Evolutionary conservation across 2,113 vertebrate genomes (phyloP).

Genomic region (Prolemur simus): DNA sequence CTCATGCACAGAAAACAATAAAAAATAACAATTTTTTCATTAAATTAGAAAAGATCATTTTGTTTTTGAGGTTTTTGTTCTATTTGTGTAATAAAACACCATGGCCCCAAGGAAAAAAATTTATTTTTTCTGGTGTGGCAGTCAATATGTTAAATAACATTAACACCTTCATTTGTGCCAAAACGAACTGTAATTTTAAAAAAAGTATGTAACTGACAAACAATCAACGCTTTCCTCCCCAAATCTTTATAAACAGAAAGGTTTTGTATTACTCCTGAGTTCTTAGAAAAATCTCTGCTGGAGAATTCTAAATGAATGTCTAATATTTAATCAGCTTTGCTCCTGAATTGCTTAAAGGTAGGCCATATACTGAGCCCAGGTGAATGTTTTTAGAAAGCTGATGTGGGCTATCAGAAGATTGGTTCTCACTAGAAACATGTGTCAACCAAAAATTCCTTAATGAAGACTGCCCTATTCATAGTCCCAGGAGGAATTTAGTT

Average conservation of each 20-base stretch:
- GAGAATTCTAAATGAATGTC: constrained; percentile 32
- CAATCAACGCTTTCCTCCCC: background rate
- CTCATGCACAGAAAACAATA: too few relatives aligned
- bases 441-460: background rate
- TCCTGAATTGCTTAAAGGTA: background rate
- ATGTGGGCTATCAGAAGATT: background rate
- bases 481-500: background rate
- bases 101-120: too few relatives aligned
- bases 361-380: background rate
- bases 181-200: background rate
- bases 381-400: background rate
- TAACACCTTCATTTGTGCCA: constrained; percentile 11
- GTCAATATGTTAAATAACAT: constrained; percentile 33
- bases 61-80: too few relatives aligned
- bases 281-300: constrained; percentile 6
- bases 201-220: constrained; percentile 25
- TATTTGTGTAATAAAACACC: too few relatives aligned
- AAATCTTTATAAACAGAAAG: constrained; percentile 15
- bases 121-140: too few relatives aligned
- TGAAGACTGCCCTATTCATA: background rate
- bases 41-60: too few relatives aligned
- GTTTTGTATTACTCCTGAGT: background rate
- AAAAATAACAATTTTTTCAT: too few relatives aligned
- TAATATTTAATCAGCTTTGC: constrained; percentile 18
- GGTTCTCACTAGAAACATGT: background rate